Evolutionary conservation across 2,888 invertebrate genomes (phyloP), one percentile per base, ranked within the genome.

Genomic region (Epinotia demarniana): DNA sequence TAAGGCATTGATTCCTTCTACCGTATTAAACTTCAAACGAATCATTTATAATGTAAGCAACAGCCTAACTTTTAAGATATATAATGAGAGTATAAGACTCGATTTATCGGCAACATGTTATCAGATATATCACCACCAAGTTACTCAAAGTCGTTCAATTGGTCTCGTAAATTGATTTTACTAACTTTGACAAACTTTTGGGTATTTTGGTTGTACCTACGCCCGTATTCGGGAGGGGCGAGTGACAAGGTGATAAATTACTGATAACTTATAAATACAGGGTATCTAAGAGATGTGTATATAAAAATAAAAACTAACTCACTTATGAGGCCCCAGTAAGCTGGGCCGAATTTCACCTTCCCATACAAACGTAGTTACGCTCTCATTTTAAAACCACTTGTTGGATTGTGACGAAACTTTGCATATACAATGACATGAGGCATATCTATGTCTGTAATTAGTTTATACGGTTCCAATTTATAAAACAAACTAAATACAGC

Each of bases 141-240:
- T 76, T 73, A 39, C 39, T 72, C 70, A 58, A 76, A 75, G 72
- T 72, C 73, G 72, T 75, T 71, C 75, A 71, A 66, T 74, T 66
- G 66, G 73, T 62, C 23, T 71, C 74, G 46, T 63, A 77, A 74
- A 74, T 77, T 74, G 77, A 77, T 77, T 77, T 77, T 67, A 57
- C 62, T 74, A 77, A 77, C 60, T 77, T 74, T 70, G 69, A 71
- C 66, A 70, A 77, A 77, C 66, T 77, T 77, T 74, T 74, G 53
- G 70, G 66, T 70, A n/a, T n/a, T 53, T 53, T 1, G n/a, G 53
- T 53, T 8, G 53, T 53, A 71, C n/a, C n/a, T n/a, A n/a, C 58
- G 67, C 64, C 61, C 66, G 39, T 19, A 53, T 58, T 13, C 23
- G 9, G n/a, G 60, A 19, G 57, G 39, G 49, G 63, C 53, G 16